These are phyloP conservation scores for Callionymus lyra DNA, from an alignment of 2,113 vertebrate genomes.

Conservation along the genomic window DNA sequence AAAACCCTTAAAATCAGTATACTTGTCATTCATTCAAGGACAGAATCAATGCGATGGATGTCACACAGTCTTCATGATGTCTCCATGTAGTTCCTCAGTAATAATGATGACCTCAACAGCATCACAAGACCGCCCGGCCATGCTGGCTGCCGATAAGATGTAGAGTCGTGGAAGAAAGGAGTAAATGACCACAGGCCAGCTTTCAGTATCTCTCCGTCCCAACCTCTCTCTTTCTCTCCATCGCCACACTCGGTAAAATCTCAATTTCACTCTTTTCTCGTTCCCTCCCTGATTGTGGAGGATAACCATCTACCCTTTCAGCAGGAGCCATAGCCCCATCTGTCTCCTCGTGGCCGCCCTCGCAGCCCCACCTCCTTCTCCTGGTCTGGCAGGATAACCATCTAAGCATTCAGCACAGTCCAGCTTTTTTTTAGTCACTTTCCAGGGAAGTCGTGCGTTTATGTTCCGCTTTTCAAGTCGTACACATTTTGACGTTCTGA, in stretches of 20 bases:
- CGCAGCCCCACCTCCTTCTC: slow-evolving; percentile 17
- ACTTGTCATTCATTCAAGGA: too few species aligned
- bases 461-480: slow-evolving; percentile 19
- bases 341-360: slow-evolving; percentile 27
- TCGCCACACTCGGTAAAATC: slow-evolving; percentile 8
- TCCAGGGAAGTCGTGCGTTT: slow-evolving; percentile 31
- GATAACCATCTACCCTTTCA: slow-evolving; percentile 48
- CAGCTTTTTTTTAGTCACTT: slow-evolving; percentile 49
- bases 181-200: slow-evolving; percentile 13
- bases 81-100: background rate
- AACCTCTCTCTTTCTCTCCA: background rate
- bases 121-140: slow-evolving; percentile 1
- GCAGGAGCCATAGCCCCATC: slow-evolving; percentile 29
- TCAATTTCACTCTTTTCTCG: slow-evolving; percentile 10
- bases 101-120: slow-evolving; percentile 8
- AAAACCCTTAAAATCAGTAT: too few species aligned
- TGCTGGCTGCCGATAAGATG: slow-evolving; percentile 11
- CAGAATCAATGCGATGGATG: too few species aligned
- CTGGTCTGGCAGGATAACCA: slow-evolving; percentile 41
- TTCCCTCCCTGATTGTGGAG: slow-evolving; percentile 4
- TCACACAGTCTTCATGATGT: too few species aligned
- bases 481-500: background rate
- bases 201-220: slow-evolving; percentile 3
- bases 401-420: slow-evolving; percentile 50
- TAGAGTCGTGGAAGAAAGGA: background rate